Base-by-base conservation (phyloP, 2,113 vertebrate genomes). In the Globicephala melas region DNA sequence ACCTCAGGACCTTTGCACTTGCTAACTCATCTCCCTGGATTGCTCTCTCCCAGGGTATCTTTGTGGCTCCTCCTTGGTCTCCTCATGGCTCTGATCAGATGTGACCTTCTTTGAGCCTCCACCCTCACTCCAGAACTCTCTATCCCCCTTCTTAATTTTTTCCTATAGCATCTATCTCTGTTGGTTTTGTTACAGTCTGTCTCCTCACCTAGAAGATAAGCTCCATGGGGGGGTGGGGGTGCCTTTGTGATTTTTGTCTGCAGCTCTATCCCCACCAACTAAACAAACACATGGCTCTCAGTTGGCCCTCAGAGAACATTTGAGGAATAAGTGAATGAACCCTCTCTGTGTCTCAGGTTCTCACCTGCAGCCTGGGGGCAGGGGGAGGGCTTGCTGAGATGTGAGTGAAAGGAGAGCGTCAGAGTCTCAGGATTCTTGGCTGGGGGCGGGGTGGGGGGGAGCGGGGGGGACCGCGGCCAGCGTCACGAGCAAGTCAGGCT, bases 401-500 rank as follows among this genome's bases (percentile, higher is more conserved):
- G 10, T 5, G 0, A 14, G 53, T 38, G 41, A 31, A 21, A 11
- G 31, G 63, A 74, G 38, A 82, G 28, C 4, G 1, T 25, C 6
- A 10, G 21, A 28, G 65, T 28, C 14, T 20, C 17, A 23, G 50
- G 67, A 3, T 53, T 21, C 65, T 44, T 10, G 47, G 55, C 25
- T 28, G 12, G 38, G 38, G 36, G 36, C 36, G 36, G 36, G 36
- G 36, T 36, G 36, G 36, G 36, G 36, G 36, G 36, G 36, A 36
- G 38, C 0, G 0, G 5, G 20, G 0, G 7, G 65, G 25, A 15
- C 44, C 10, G 2, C 15, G 1, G 14, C 11, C 18, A 3, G 8
- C 10, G 1, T 2, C 5, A 2, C 4, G 6, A 33, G 70, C 2
- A 0, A 6, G 55, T 18, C 81, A 36, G 44, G n/a, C 58, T 68